phyloP scores from a whole-genome alignment of 2,888 invertebrate species.

The Agrotis ipsilon region DNA sequence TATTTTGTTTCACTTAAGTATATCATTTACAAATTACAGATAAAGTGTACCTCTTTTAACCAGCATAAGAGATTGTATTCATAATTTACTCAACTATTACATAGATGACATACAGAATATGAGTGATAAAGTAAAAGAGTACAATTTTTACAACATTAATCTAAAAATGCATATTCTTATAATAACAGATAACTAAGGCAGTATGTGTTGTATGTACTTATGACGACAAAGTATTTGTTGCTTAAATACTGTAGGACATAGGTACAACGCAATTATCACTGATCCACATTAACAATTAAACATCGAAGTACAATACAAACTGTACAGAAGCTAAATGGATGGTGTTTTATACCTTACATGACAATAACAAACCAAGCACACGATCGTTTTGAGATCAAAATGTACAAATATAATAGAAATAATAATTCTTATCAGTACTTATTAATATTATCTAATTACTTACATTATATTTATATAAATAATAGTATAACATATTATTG shows the following conservation, averaged over 20 bases:
- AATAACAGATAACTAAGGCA: constrained; percentile 76
- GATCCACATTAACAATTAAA: constrained; percentile 67
- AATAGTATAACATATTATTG: constrained; percentile 55
- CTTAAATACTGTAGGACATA: constrained; percentile 47
- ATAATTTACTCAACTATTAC: constrained; percentile 69
- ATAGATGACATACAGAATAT: constrained; percentile 50
- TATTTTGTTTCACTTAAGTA: constrained; percentile 52
- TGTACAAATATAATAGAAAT: constrained; percentile 85
- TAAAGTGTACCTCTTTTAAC: constrained; percentile 89
- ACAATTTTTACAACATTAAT: constrained; percentile 67
- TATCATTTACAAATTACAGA: constrained; percentile 85
- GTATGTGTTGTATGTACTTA: constrained; percentile 66
- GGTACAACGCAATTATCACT: constrained; percentile 45
- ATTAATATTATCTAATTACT: constrained; percentile 44
- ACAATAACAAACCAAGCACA: constrained; percentile 84
- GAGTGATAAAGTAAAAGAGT: constrained; percentile 49
- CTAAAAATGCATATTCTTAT: constrained; percentile 64
- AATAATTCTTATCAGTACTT: constrained; percentile 63
- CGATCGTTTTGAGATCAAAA: constrained; percentile 91
- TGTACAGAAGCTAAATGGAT: constrained; percentile 89
- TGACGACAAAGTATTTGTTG: constrained; percentile 45
- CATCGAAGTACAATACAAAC: constrained; percentile 84
- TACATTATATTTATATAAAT: constrained; percentile 51
- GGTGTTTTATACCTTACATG: constrained; percentile 91
- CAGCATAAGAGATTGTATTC: constrained; percentile 82